phyloP scores from a whole-genome alignment of 2,888 invertebrate species.

The Minunthozetes semirufus region DNA sequence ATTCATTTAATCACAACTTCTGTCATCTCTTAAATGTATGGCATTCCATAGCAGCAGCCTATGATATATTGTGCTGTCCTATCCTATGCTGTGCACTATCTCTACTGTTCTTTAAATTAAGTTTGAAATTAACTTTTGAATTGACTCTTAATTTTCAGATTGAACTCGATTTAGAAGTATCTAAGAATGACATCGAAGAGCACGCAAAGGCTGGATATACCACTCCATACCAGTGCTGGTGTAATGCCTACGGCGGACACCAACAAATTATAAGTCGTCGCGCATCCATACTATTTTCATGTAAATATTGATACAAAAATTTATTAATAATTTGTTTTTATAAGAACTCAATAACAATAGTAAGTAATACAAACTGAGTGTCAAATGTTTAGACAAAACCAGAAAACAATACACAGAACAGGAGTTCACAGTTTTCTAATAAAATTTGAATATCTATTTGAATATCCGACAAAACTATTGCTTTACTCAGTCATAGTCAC shows the following conservation, averaged over 20 bases:
- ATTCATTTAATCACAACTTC: background rate
- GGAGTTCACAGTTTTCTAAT: background rate
- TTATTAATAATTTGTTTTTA: slow-evolving; percentile 19
- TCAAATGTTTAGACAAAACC: background rate
- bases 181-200: slow-evolving; percentile 34
- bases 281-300: slow-evolving; percentile 35
- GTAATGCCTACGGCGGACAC: slow-evolving; percentile 35
- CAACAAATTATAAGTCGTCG: slow-evolving; percentile 32
- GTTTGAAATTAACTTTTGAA: background rate
- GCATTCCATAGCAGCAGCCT: background rate
- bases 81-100: too few relatives aligned
- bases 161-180: slow-evolving; percentile 36
- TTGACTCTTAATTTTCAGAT: slow-evolving; percentile 29
- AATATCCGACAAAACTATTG: background rate
- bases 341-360: slow-evolving; percentile 5
- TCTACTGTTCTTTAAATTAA: background rate
- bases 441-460: background rate
- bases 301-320: slow-evolving; percentile 30
- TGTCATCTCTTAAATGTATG: background rate
- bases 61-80: too few relatives aligned
- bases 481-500: background rate
- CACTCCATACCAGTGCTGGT: slow-evolving; percentile 37
- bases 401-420: slow-evolving; percentile 2
- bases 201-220: slow-evolving; percentile 35
- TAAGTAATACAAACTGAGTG: background rate